These are phyloP conservation scores for Hololepta plana DNA, from an alignment of 2,888 invertebrate species.

Conservation along the genomic window DNA sequence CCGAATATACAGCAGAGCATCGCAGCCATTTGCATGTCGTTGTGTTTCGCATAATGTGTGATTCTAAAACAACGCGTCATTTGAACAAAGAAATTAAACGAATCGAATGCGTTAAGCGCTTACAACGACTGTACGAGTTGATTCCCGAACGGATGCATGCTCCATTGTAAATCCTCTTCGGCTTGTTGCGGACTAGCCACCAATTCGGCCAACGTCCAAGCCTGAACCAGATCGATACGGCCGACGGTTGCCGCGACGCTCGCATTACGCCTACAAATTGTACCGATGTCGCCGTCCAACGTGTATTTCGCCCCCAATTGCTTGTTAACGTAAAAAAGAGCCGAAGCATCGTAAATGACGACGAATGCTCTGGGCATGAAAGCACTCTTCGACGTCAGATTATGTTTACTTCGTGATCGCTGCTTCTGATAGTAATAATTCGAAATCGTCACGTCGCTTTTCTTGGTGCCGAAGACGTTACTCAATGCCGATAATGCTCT, in stretches of 20 bases:
- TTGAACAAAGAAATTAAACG: constrained; percentile 1
- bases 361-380: no score
- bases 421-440: constrained; percentile 57
- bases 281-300: constrained; percentile 35
- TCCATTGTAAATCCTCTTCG: constrained; percentile 59
- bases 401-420: constrained; percentile 14
- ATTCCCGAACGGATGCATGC: constrained; percentile 72
- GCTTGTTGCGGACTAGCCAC: constrained; percentile 31
- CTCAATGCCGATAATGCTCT: constrained; percentile 58
- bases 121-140: constrained; percentile 72
- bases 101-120: constrained; percentile 22
- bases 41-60: constrained; percentile 58
- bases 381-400: no score
- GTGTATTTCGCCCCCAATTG: constrained; percentile 68
- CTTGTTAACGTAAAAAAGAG: constrained; percentile 61
- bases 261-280: constrained; percentile 69
- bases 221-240: constrained; percentile 66
- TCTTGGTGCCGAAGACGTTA: constrained; percentile 18
- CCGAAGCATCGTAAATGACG: constrained; percentile 52
- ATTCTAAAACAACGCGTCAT: constrained; percentile 35
- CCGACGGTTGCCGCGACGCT: constrained; percentile 55
- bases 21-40: constrained; percentile 86
- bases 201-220: constrained; percentile 71
- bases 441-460: constrained; percentile 34
- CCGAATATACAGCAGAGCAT: constrained; percentile 84